Percentiles rank a stretch among this genome's conserved stretches.
Conservation (phyloP, 1,140 invertebrate species). For the Zaprionus vittiger region DNA sequence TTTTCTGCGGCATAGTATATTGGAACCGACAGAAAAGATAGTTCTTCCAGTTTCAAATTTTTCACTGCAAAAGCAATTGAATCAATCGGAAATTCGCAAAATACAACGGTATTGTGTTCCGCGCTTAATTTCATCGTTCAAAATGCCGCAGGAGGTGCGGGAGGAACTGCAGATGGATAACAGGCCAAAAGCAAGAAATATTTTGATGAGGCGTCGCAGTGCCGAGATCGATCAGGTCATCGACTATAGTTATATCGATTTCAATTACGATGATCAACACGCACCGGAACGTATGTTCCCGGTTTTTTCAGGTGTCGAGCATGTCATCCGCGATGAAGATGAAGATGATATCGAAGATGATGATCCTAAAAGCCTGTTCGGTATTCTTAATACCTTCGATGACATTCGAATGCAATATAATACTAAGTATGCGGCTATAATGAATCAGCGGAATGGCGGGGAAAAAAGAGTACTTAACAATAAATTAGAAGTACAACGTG, state of each 20-base stretch:
- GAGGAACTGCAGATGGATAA: conserved; percentile 35
- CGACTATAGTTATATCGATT: conserved; percentile 21
- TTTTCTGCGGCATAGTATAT: conserved; percentile 30
- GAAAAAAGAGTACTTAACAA: conserved; percentile 15
- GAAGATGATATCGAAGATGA: not conserved
- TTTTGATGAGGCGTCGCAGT: conserved; percentile 16
- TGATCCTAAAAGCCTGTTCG: conserved; percentile 23
- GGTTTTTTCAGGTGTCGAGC: conserved; percentile 18
- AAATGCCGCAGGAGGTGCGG: conserved; percentile 61
- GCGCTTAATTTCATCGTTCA: conserved; percentile 67
- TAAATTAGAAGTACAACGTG: not conserved
- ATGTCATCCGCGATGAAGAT: conserved; percentile 6
- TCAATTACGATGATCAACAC: conserved; percentile 43
- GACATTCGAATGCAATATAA: conserved; percentile 27
- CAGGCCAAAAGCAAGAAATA: conserved; percentile 4
- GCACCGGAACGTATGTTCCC: conserved; percentile 64
- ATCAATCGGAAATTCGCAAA: conserved; percentile 35
- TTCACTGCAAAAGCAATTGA: conserved; percentile 24
- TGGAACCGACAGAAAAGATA: not conserved
- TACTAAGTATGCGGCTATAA: not conserved
- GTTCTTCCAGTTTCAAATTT: conserved; percentile 46
- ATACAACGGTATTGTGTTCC: conserved; percentile 52
- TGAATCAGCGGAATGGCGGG: conserved; percentile 25
- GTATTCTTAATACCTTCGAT: conserved; percentile 53
- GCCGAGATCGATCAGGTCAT: conserved; percentile 19